Base-by-base conservation (phyloP, 2,888 invertebrate species). In the Girardia tigrina region DNA sequence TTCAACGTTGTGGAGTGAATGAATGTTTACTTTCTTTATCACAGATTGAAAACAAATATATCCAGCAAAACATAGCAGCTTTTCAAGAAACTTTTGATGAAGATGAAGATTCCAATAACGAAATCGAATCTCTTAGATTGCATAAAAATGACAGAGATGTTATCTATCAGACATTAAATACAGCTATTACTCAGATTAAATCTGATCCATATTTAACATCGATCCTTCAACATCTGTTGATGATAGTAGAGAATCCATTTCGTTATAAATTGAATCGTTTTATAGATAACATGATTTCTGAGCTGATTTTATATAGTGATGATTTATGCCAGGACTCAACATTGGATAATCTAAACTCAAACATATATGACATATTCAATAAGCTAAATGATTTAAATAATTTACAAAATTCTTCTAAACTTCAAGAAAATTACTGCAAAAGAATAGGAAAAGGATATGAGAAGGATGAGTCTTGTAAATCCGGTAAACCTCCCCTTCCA, bases 401-500 rank as follows among this genome's bases (percentile, higher is more conserved):
- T 71, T 14, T 6, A 12, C 4, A 20, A 14, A 56, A 12, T 6
- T 72, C 29, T 20, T 27, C 6, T 73, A 56, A 73, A 6, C 8
- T 73, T 12, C 42, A 71, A 71, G 14, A 6, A 8, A 73, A 70
- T 69, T 56, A 69, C 6, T 36, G 70, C 73, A 26, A 56, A 28
- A 29, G 42, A 69, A 69, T 73, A n/a, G 26, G 14, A n/a, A 29
- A 73, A 73, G 70, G 70, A 73, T 8, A 6, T 16, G 72, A 71
- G 23, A 29, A 28, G 6, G 72, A 71, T n/a, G n/a, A n/a, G n/a
- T n/a, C n/a, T n/a, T n/a, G n/a, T n/a, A n/a, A n/a, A n/a, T n/a
- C n/a, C n/a, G n/a, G n/a, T n/a, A n/a, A n/a, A n/a, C 73, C 73
- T 16, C 72, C 77, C 77, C 78, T 79, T 20, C 80, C 79, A 12